Base-by-base conservation (phyloP, 2,888 invertebrate genomes). In the Chorisops tibialis region DNA sequence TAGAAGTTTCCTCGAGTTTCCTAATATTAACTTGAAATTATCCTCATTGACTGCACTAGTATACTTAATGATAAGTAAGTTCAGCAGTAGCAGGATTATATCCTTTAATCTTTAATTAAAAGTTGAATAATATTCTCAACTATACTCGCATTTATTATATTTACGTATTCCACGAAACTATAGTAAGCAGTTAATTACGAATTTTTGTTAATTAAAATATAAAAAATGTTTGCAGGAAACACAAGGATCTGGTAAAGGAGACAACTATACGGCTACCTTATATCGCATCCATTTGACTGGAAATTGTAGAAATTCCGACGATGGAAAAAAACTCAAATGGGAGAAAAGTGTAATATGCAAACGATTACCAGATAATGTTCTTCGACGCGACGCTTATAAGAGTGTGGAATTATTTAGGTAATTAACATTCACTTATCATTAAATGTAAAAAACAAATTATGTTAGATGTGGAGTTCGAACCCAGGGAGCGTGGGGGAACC, bases 261-360 rank as follows among this genome's bases (percentile, higher is more conserved):
- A 88, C 70, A 88, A 88, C 74, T 88, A 88, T 71, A 88, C 87
- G 0, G 87, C 88, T 7, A 85, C 86, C 81, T 79, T 88, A 6
- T 88, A 87, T 74, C 81, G 88, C 12, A 80, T 87, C 61, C 79
- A 81, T 1, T 75, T 87, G 3, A 83, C 81, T 67, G 88, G 88
- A 35, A 68, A 72, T 9, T 70, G 71, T 22, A 65, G 65, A 56
- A 59, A 67, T 35, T 41, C 41, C 12, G 72, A 72, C 49, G 68
- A 67, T 24, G 75, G 71, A 9, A 71, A 73, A 64, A 79, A 80
- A 62, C 76, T 80, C 51, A 81, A 82, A n/a, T 88, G 87, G 85
- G 79, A 83, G 64, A 80, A 82, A 19, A 84, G 84, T 18, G 81
- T 88, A 41, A 87, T 88, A 63, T 88, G 87, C 75, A 88, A 88